A percentile compares a stretch with the other conserved stretches of the same genome.
Evolutionary conservation across 2,888 invertebrate species (phyloP).

Genomic region (Marasmarcha lunaedactyla): DNA sequence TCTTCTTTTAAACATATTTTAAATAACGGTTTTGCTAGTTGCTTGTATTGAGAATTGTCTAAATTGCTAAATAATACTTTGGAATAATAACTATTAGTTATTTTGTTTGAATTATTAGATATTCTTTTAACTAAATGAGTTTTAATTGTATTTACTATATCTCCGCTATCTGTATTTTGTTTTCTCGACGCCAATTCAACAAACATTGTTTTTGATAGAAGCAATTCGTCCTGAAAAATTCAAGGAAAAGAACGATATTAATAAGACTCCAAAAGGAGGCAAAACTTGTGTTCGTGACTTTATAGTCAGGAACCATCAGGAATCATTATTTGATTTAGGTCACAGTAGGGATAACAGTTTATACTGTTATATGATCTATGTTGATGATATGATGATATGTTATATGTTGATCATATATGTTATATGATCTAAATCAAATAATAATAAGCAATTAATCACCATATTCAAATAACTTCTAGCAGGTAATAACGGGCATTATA

Average conservation of each 20-base stretch:
- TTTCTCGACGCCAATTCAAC: slow-evolving; percentile 25
- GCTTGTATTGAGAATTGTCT: slow-evolving; percentile 32
- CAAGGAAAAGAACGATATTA: slow-evolving; percentile 4
- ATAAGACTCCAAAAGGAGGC: too few species aligned
- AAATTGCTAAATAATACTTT: slow-evolving; percentile 37
- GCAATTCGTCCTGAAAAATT: slow-evolving; percentile 42
- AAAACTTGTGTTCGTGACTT: too few species aligned
- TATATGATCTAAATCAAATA: too few species aligned
- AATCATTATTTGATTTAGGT: too few species aligned
- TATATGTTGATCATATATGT: too few species aligned
- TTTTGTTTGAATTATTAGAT: slow-evolving; percentile 21
- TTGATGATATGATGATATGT: too few species aligned
- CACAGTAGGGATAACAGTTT: too few species aligned
- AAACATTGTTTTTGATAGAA: slow-evolving; percentile 39
- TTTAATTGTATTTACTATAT: slow-evolving; percentile 26
- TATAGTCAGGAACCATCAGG: too few species aligned
- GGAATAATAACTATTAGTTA: slow-evolving; percentile 28
- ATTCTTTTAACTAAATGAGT: slow-evolving; percentile 39
- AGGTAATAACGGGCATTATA: too few species aligned
- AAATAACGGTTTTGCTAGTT: slow-evolving; percentile 36
- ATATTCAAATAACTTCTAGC: too few species aligned
- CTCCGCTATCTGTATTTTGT: slow-evolving; percentile 16
- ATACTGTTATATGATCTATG: too few species aligned
- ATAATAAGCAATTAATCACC: too few species aligned
- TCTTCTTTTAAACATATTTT: slow-evolving; percentile 27